Evolutionary conservation across 2,888 invertebrate species (phyloP).

Genomic region (Watsonalla cultraria): DNA sequence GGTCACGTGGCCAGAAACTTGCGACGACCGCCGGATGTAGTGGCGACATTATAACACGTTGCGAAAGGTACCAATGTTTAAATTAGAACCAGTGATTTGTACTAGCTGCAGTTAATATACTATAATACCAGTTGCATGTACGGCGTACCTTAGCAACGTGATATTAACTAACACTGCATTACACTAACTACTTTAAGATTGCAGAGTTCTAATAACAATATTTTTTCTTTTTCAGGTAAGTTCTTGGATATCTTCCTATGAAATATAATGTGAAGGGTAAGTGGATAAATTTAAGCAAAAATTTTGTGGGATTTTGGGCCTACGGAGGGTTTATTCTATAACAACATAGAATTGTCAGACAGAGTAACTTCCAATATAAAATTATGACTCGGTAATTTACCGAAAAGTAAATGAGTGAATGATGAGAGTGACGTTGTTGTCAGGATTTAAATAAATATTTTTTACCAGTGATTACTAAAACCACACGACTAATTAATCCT

Average conservation of each 20-base stretch:
- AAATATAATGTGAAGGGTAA: not conserved
- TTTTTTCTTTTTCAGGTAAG: conserved; percentile 37
- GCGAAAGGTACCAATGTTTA: conserved; percentile 30
- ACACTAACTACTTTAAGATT: not conserved
- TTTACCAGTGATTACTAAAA: too few relatives aligned
- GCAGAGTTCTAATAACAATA: not conserved
- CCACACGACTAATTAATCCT: too few relatives aligned
- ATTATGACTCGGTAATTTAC: too few relatives aligned
- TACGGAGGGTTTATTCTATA: too few relatives aligned
- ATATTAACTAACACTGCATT: not conserved
- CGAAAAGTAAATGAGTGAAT: too few relatives aligned
- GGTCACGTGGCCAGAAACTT: conserved; percentile 29
- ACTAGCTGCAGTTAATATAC: conserved; percentile 6
- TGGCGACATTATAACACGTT: conserved; percentile 28
- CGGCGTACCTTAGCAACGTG: not conserved
- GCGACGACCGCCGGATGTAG: conserved; percentile 32
- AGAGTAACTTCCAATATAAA: too few relatives aligned
- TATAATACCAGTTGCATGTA: not conserved
- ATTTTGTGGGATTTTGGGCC: not conserved
- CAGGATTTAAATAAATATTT: too few relatives aligned
- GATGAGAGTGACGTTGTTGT: too few relatives aligned
- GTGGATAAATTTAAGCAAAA: not conserved
- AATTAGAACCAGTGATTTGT: conserved; percentile 19
- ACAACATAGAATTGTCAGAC: too few relatives aligned
- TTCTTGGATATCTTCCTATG: conserved; percentile 1